A percentile compares a stretch with the other conserved stretches of the same genome.
Evolutionary conservation across 2,888 invertebrate species (phyloP).

Genomic region (Poecilobothrus nobilitatus): DNA sequence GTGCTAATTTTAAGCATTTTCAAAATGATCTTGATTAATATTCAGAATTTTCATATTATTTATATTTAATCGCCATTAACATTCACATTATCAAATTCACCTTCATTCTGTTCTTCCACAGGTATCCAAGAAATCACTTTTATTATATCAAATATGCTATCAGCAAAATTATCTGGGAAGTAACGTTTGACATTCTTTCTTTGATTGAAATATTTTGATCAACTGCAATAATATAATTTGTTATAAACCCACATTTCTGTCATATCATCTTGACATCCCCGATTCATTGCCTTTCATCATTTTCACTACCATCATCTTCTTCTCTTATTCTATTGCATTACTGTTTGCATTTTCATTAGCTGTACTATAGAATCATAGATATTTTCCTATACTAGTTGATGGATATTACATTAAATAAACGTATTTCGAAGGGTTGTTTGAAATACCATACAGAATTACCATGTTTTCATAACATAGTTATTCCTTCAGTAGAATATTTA

Average conservation of each 20-base stretch:
- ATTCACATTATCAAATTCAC: slow-evolving; percentile 21
- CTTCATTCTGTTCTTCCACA: slow-evolving; percentile 29
- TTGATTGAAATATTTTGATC: slow-evolving; percentile 62
- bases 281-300: slow-evolving; percentile 33
- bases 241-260: slow-evolving; percentile 67
- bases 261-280: slow-evolving; percentile 45
- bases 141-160: slow-evolving; percentile 45
- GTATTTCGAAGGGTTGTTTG: slow-evolving; percentile 35
- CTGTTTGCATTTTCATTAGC: slow-evolving; percentile 24
- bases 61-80: slow-evolving; percentile 25
- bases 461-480: slow-evolving; percentile 41
- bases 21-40: slow-evolving; percentile 40
- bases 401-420: slow-evolving; percentile 41
- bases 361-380: slow-evolving; percentile 29
- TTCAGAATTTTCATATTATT: slow-evolving; percentile 39
- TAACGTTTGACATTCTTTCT: slow-evolving; percentile 67
- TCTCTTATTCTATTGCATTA: slow-evolving; percentile 23
- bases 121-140: slow-evolving; percentile 39
- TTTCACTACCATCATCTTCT: slow-evolving; percentile 32
- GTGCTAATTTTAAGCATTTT: slow-evolving; percentile 31
- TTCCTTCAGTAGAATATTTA: slow-evolving; percentile 33
- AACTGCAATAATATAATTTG: slow-evolving; percentile 54
- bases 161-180: slow-evolving; percentile 72
- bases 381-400: slow-evolving; percentile 37
- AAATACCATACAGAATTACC: slow-evolving; percentile 40